Evolutionary conservation across 2,888 invertebrate species (phyloP).

Genomic region (Caenorhabditis uteleia): DNA sequence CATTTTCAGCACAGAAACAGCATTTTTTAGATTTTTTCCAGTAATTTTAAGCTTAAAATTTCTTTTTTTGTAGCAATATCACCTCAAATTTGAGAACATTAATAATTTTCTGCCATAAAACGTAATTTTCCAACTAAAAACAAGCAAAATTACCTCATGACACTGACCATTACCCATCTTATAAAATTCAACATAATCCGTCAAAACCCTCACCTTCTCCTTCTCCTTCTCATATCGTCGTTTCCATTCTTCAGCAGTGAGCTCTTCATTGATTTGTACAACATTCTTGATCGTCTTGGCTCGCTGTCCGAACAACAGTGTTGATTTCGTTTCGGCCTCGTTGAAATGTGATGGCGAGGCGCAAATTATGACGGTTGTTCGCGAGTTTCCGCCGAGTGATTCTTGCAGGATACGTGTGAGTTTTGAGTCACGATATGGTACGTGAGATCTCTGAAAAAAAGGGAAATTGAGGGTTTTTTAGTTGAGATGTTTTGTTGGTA

Average conservation of each 20-base stretch:
- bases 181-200: no score
- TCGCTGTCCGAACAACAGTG: constrained; percentile 94
- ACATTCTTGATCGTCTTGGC: constrained; percentile 99
- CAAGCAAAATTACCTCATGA: no score
- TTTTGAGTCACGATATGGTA: constrained; percentile 98
- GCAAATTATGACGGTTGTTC: constrained; percentile 81
- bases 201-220: constrained; percentile 89
- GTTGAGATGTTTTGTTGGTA: no score
- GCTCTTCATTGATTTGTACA: constrained; percentile 97
- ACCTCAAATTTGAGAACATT: no score
- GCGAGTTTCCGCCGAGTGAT: constrained; percentile 95
- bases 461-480: no score
- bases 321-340: constrained; percentile 98
- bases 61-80: no score
- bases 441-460: constrained; percentile 85
- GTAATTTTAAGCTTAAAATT: no score
- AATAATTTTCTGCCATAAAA: no score
- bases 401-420: constrained; percentile 98
- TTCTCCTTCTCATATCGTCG: constrained; percentile 96
- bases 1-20: no score
- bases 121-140: no score
- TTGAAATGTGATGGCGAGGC: constrained; percentile 99
- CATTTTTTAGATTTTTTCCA: no score
- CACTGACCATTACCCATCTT: no score
- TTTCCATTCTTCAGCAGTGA: constrained; percentile 99